Percentiles rank a stretch among this genome's conserved stretches.
Evolutionary conservation across 2,888 invertebrate species (phyloP).

Genomic region (Eilema sororculum): DNA sequence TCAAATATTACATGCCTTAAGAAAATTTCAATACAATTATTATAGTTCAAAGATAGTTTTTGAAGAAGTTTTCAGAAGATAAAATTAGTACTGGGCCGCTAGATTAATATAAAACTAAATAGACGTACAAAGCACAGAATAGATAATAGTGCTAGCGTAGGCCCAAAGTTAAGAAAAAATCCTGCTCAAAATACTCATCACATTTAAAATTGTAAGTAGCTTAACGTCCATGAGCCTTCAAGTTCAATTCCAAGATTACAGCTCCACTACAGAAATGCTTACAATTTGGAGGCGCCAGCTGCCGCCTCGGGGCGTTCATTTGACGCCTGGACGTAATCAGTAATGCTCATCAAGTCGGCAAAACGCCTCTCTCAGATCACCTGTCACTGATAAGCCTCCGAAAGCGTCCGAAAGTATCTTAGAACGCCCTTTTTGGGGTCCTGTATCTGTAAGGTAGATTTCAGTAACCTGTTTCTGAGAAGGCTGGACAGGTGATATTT

Average conservation of each 20-base stretch:
- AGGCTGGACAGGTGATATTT: background rate
- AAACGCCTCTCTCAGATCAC: constrained; percentile 39
- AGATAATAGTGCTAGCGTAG: no score
- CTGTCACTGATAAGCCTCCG: constrained; percentile 30
- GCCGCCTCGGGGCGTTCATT: constrained; percentile 17
- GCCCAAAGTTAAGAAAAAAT: background rate
- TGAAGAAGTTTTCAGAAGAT: no score
- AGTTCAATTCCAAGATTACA: constrained; percentile 16
- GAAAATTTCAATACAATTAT: no score
- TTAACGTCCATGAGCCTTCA: background rate
- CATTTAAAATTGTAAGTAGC: constrained; percentile 1
- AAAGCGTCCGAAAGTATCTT: constrained; percentile 11
- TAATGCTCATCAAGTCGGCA: constrained; percentile 25
- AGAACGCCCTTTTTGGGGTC: background rate
- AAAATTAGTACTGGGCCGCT: no score
- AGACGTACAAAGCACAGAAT: no score
- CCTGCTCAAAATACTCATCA: background rate
- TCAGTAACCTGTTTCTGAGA: background rate
- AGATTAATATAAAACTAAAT: no score
- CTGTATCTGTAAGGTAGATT: background rate
- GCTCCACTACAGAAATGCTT: constrained; percentile 13
- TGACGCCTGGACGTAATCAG: constrained; percentile 20
- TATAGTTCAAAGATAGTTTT: no score
- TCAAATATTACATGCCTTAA: no score
- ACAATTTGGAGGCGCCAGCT: constrained; percentile 28